Conservation (phyloP, 2,113 vertebrate genomes). For the Onychorhynchus coronatus region DNA sequence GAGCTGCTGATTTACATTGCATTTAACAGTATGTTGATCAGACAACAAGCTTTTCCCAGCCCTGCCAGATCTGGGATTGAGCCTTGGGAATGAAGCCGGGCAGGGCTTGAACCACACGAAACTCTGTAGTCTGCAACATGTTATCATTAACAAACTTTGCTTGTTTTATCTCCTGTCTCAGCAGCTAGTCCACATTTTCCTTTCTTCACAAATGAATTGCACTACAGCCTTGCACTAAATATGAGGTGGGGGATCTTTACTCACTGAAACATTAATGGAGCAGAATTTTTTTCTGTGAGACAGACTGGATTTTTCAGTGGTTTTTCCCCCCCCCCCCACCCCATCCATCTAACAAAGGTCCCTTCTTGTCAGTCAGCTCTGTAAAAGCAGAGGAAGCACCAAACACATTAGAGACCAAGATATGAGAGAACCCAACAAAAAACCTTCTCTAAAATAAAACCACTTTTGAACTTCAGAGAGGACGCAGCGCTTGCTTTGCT, state of each 20-base stretch:
- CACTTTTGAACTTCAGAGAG: conserved; percentile 70
- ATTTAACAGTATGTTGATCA: background rate
- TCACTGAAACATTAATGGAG: conserved; percentile 18
- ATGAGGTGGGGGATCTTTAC: background rate
- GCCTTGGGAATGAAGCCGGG: background rate
- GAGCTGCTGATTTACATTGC: background rate
- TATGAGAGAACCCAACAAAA: background rate
- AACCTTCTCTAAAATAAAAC: conserved; percentile 31
- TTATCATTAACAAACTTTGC: background rate
- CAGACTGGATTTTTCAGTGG: background rate
- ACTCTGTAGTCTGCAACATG: background rate
- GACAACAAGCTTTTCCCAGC: background rate
- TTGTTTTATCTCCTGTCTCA: background rate
- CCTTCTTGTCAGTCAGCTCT: background rate
- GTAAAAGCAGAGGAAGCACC: conserved; percentile 12
- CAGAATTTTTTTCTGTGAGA: background rate
- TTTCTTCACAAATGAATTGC: background rate
- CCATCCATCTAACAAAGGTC: conserved; percentile 22
- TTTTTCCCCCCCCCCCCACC: no score
- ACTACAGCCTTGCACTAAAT: background rate
- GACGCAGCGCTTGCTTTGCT: background rate
- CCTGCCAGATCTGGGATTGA: background rate
- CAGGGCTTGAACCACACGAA: background rate
- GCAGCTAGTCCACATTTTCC: background rate
- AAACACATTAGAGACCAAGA: conserved; percentile 3